Base-by-base conservation (phyloP, 2,113 vertebrate species). In the Gorsachius goisagi region DNA sequence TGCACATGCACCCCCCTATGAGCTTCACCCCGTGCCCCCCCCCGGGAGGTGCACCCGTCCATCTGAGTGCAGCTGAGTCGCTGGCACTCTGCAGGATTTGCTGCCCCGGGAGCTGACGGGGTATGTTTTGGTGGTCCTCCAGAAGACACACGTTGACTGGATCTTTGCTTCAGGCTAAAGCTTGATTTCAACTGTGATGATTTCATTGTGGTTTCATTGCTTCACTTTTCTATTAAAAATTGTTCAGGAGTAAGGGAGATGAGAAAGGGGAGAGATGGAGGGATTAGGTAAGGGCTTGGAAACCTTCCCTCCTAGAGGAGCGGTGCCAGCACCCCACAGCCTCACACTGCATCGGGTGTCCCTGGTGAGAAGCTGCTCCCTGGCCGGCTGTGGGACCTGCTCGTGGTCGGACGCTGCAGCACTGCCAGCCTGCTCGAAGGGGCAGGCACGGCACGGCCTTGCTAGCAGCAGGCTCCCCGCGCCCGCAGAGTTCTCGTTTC, bases 221-320 rank as follows among this genome's bases (percentile, higher is more conserved):
- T 89, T 77, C 30, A 13, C 23, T 89, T 71, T 77, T 50, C 52
- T 64, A 14, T 63, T 52, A 85, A 79, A 85, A 90, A 30, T 35
- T 60, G 24, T 72, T 66, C 41, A 53, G 39, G 56, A 71, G 10
- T 59, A 64, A 80, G 72, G 59, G 85, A 60, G 50, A n/a, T 75
- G 69, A 64, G 84, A 58, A 47, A 30, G 37, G 58, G 37, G 64
- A 66, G 37, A 41, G 30, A 21, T 33, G 9, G n/a, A 49, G 77
- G 66, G 68, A 74, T 95, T 92, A 89, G 84, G 33, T 84, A 77
- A 92, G 50, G 64, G 52, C 44, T 96, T 84, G 91, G 93, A 78
- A 87, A 26, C 44, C 35, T 77, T 92, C 69, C 84, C 80, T 33
- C 44, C 26, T 47, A 8, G 47, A 32, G 23, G 47, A 93, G 55